A percentile compares a stretch with the other conserved stretches of the same genome.
Evolutionary conservation across 1,140 invertebrate genomes (phyloP).

Genomic region (Argopecten irradians): DNA sequence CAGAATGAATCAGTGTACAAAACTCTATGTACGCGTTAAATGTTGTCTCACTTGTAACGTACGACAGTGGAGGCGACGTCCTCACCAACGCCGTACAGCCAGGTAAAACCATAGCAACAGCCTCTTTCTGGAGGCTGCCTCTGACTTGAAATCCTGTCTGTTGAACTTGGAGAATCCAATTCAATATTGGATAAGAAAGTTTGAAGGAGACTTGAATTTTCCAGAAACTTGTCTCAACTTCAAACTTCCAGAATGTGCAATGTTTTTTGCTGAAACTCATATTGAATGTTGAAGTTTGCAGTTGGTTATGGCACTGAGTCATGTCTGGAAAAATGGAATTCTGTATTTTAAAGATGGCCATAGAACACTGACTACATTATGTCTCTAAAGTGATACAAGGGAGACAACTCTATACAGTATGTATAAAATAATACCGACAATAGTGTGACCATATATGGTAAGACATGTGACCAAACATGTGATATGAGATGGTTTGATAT

Average conservation of each 20-base stretch:
- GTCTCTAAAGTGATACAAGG: not conserved
- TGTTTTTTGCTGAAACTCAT: not conserved
- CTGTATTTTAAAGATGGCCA: too few species aligned
- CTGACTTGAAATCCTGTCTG: not conserved
- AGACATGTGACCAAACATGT: not conserved
- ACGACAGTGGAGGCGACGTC: conserved; percentile 33
- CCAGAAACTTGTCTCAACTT: not conserved
- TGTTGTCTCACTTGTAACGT: conserved; percentile 68
- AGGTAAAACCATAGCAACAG: not conserved
- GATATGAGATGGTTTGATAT: not conserved
- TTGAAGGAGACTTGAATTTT: not conserved
- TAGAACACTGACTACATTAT: not conserved
- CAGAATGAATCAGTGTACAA: conserved; percentile 63
- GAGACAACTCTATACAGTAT: not conserved
- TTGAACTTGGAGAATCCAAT: not conserved
- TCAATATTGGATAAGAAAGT: not conserved
- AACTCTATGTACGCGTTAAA: conserved; percentile 62
- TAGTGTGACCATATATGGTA: not conserved
- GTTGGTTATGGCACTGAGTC: not conserved
- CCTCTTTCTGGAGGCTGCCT: not conserved
- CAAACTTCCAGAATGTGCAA: not conserved
- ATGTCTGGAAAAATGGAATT: not conserved
- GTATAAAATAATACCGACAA: not conserved
- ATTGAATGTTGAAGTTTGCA: not conserved
- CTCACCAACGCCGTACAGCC: conserved; percentile 18